Percentiles rank a stretch among this genome's conserved stretches.
Evolutionary conservation across 2,797 vertebrate species (phyloP).

Genomic region (Xyrichtys novacula): DNA sequence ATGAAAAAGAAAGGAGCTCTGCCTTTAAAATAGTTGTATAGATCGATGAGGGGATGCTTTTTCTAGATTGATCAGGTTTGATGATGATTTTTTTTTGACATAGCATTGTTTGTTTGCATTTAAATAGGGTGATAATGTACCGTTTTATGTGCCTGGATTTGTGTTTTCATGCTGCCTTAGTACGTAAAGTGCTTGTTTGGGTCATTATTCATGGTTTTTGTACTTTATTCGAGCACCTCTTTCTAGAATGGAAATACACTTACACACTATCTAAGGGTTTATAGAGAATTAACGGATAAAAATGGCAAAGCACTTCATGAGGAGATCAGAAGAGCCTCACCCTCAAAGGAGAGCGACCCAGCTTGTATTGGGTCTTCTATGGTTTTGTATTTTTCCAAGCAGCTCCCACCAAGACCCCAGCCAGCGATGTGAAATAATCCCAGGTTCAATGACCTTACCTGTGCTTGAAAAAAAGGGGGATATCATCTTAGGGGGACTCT

Average conservation of each 20-base stretch:
- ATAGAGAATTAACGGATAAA: neutral
- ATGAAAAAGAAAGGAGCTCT: neutral
- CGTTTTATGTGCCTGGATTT: neutral
- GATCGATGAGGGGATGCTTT: neutral
- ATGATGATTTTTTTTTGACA: neutral
- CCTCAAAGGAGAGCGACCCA: neutral
- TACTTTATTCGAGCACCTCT: neutral
- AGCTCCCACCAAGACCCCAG: conserved; percentile 54
- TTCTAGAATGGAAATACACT: neutral
- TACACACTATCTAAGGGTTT: neutral
- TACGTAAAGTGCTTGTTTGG: neutral
- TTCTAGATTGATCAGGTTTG: neutral
- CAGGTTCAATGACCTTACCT: conserved; percentile 66
- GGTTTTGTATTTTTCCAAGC: conserved; percentile 31
- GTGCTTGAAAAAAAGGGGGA: conserved; percentile 80
- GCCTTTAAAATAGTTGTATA: neutral
- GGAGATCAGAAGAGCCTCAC: neutral
- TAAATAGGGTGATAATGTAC: neutral
- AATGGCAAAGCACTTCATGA: conserved; percentile 36
- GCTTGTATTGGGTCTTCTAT: conserved; percentile 50
- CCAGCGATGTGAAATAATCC: conserved; percentile 68
- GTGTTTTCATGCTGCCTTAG: neutral
- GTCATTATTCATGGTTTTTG: neutral
- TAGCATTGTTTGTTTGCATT: neutral
- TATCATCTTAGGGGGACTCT: conserved; percentile 84